Conservation (phyloP, 2,888 invertebrate species). For the Pyrrhosoma nymphula region DNA sequence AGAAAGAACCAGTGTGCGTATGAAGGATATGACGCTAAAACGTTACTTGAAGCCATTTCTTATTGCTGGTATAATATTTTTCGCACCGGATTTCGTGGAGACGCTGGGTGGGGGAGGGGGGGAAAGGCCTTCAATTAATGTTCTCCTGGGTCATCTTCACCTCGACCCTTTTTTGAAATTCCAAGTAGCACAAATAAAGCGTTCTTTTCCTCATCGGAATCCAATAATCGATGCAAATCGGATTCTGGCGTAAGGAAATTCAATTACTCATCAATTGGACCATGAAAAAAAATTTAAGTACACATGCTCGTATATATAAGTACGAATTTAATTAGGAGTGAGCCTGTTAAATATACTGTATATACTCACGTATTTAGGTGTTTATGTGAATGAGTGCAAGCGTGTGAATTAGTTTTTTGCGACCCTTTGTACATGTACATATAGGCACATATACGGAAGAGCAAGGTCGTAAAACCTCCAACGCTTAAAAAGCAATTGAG, state of each 20-base stretch:
- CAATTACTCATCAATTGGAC: not conserved
- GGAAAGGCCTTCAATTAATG: not conserved
- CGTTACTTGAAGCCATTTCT: too few relatives aligned
- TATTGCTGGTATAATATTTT: too few relatives aligned
- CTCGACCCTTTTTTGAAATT: not conserved
- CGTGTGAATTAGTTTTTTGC: not conserved
- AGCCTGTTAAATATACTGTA: too few relatives aligned
- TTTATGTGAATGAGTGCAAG: not conserved
- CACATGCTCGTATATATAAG: not conserved
- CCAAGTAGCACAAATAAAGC: not conserved
- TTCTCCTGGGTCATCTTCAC: not conserved
- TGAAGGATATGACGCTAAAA: too few relatives aligned
- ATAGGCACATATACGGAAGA: not conserved
- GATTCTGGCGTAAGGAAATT: not conserved
- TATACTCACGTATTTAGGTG: not conserved
- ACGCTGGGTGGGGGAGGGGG: too few relatives aligned
- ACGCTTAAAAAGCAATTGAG: not conserved
- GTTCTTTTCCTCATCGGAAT: not conserved
- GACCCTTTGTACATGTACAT: not conserved
- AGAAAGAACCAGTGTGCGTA: too few relatives aligned
- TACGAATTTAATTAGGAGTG: not conserved
- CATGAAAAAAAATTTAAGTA: not conserved
- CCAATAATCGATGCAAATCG: slow-evolving; percentile 7
- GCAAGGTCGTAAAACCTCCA: not conserved
- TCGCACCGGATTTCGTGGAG: too few relatives aligned